Evolutionary conservation across 1,140 invertebrate species (phyloP), one percentile per base, ranked within the genome.

Genomic region (Penaeus chinensis): DNA sequence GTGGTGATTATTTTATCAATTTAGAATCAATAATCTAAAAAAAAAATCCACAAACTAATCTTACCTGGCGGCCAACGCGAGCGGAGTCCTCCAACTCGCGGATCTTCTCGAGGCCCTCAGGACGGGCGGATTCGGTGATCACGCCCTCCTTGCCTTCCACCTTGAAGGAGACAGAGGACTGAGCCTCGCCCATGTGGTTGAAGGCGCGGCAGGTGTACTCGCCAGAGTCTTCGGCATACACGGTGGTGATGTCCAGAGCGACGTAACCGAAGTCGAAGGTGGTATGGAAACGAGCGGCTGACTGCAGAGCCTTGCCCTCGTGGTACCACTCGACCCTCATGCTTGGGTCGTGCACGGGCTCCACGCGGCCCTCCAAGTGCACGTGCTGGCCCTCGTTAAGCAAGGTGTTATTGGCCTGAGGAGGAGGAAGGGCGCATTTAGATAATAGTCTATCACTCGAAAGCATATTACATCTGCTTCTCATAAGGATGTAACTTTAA

Each of bases 221-320:
- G 74, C 99, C 99, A 86, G 96, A 96, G 93, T 99, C 98, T 93
- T 98, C 97, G 8, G 97, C 95, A 77, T 98, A 96, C 79, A 96
- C 94, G 90, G 98, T 96, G 78, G 94, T 94, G 91, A 99, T 97
- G 92, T 99, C 97, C 89, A 99, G 93, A 66, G 97, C 96, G 79
- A 98, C 96, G 90, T 98, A 99, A 90, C 98, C 98, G 93, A 99
- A 99, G 92, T 99, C 98, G 91, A 97, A 97, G 76, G 97, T 98
- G 89, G 97, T 96, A 92, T 98, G 97, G 95, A 97, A 97, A 90
- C 97, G 94, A 74, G 96, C 95, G 71, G 96, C 96, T 90, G 96
- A 96, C 91, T 95, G 95, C 90, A 98, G 92, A 60, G 96, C 95
- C 92, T 97, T 97, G 85, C 96, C 96, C 92, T 98, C 97, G 90